Percentiles rank a stretch among this genome's conserved stretches.
Conservation (phyloP, 2,888 invertebrate species). For the Cosmorhoe ocellata region DNA sequence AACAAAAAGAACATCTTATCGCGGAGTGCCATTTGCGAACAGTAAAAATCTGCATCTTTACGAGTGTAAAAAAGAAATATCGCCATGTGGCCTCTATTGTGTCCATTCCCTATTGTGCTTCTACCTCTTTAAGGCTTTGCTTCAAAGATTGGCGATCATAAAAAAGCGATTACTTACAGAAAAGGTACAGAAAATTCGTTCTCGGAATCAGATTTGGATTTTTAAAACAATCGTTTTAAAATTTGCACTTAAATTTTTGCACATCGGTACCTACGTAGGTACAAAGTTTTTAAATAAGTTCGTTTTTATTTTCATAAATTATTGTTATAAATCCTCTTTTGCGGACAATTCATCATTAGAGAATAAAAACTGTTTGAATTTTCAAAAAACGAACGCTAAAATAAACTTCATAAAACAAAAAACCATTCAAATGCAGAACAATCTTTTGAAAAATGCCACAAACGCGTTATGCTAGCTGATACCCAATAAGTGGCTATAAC, state of each 20-base stretch:
- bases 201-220: slow-evolving; percentile 39
- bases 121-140: slow-evolving; percentile 65
- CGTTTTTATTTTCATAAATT: too few relatives aligned
- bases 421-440: slow-evolving; percentile 5
- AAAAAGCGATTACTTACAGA: slow-evolving; percentile 68
- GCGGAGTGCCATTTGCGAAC: slow-evolving; percentile 56
- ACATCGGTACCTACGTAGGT: too few relatives aligned
- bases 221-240: slow-evolving; percentile 31
- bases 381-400: neutral
- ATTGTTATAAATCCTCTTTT: too few relatives aligned
- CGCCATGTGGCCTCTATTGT: slow-evolving; percentile 76
- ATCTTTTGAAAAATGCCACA: slow-evolving; percentile 1
- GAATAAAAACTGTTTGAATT: too few relatives aligned
- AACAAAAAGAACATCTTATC: slow-evolving; percentile 47
- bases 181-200: slow-evolving; percentile 60
- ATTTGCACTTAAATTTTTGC: neutral
- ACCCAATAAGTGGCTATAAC: slow-evolving; percentile 47
- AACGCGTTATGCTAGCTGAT: too few relatives aligned
- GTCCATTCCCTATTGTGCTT: slow-evolving; percentile 65
- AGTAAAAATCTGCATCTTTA: slow-evolving; percentile 67
- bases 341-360: too few relatives aligned
- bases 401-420: neutral
- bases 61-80: slow-evolving; percentile 60
- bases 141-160: slow-evolving; percentile 63
- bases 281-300: too few relatives aligned